Base-by-base conservation (phyloP, 2,797 vertebrate species). In the Microctenopoma stevenorrisi region DNA sequence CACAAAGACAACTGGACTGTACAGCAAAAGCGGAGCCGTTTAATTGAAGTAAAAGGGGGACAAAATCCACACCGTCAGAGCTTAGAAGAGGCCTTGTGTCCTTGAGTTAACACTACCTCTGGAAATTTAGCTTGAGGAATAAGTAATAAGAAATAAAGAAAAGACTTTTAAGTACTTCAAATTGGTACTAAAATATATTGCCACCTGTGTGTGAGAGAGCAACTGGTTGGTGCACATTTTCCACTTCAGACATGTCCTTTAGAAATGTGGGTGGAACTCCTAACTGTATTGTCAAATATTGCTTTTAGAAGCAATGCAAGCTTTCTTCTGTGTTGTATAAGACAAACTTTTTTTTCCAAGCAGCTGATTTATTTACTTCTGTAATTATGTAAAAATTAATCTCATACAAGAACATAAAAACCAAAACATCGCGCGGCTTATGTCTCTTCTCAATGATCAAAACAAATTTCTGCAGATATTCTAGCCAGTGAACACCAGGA, bases 251-350 rank as follows among this genome's bases (percentile, higher is more conserved):
- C 68, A 49, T 65, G 60, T 63, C 65, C 74, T 80, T 66, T 47
- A 54, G 43, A 51, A 68, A 68, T 14, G 7, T 43, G 52, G 38
- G 62, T 77, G 56, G 57, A 70, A 70, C 76, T 85, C 52, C 37
- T 9, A 51, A 78, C 76, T 76, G 62, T 76, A 68, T 76, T 76
- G 57, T 85, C 72, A 84, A 60, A 85, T 83, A 86, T 84, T 87
- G 83, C 76, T 83, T 87, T 77, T 85, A 89, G 82, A 84, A 81
- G 78, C 72, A 55, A 56, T 25, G 58, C 62, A 42, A 65, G 54
- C 26, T 49, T 62, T 56, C 64, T 51, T 33, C 38, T 72, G 64
- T 65, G 51, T 73, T 81, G 44, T 73, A 70, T 69, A 51, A 81
- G 75, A 82, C 38, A 40, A 30, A 42, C 14, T 14, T 13, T 42